Evolutionary conservation across 2,888 invertebrate species (phyloP), one percentile per base, ranked within the genome.

Genomic region (Aethes cnicana): DNA sequence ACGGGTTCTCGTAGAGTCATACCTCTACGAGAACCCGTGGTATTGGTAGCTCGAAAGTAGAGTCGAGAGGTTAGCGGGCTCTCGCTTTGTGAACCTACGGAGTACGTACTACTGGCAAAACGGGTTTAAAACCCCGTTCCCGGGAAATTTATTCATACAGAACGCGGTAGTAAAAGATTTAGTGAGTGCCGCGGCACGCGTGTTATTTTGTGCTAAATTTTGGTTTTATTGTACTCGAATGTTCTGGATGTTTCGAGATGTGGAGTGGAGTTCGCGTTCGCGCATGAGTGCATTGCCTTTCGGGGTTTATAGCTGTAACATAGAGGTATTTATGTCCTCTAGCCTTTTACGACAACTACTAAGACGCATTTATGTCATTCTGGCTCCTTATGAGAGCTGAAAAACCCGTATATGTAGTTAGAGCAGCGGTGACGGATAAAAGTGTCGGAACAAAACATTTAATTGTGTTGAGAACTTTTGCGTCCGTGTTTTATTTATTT

Each of bases 41-140:
- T n/a, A n/a, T n/a, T n/a, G n/a, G n/a, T n/a, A 53, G 35, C 41
- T 49, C 41, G 39, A 49, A 55, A 60, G 59, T 57, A 58, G 52
- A 54, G 53, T 36, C 35, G 28, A 54, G 57, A 33, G 55, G 55
- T 55, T 62, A 47, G 56, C 54, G 41, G 47, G 52, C 56, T 52
- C 41, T 49, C 57, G 55, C 66, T 61, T 61, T 68, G 59, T 59
- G 44, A 41, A 21, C 47, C 5, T 16, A 20, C 21, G 12, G 30
- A 32, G 44, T 23, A 36, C 28, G 36, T 26, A 25, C 35, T 37
- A 20, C 39, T 53, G 47, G 50, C 53, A 56, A 64, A 66, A 55
- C 54, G 48, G 53, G 54, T 58, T 56, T 63, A 42, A 68, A 59
- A 61, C 55, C 54, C 37, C 48, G 54, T 46, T 42, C 47, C 46